Conservation (phyloP, 2,888 invertebrate genomes). For the Diarsia brunnea region DNA sequence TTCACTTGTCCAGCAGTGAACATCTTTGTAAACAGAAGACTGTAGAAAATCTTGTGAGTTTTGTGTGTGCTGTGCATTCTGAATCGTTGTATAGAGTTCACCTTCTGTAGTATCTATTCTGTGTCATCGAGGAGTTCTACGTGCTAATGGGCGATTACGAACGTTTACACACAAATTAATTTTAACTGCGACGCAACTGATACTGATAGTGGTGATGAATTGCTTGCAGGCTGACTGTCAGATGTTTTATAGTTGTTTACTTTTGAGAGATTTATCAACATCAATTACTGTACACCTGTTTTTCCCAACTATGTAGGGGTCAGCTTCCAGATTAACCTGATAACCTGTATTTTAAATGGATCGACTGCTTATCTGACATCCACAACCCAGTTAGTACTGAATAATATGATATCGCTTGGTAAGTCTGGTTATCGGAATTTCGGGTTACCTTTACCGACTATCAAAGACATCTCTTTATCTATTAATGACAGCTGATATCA, state of each 20-base stretch:
- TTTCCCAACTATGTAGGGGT: too few species aligned
- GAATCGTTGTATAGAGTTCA: background rate
- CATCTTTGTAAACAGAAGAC: background rate
- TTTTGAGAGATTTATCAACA: background rate
- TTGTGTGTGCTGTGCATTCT: background rate
- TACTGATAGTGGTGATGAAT: constrained; percentile 50
- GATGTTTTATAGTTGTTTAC: constrained; percentile 1
- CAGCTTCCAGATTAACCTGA: too few species aligned
- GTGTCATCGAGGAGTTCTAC: constrained; percentile 43
- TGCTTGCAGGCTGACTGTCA: background rate
- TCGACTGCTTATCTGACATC: too few species aligned
- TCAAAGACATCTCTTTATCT: too few species aligned
- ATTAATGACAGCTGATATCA: too few species aligned
- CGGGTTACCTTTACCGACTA: too few species aligned
- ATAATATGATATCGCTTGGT: too few species aligned
- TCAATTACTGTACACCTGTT: too few species aligned
- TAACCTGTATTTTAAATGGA: too few species aligned
- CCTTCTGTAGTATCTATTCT: constrained; percentile 4
- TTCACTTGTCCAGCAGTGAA: background rate
- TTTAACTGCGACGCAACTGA: constrained; percentile 51
- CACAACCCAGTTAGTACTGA: too few species aligned
- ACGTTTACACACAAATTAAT: constrained; percentile 64
- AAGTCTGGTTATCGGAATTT: too few species aligned
- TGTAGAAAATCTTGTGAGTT: background rate
- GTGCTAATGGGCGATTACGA: constrained; percentile 62